Base-by-base conservation (phyloP, 2,113 vertebrate species). In the Chaetops frenatus region DNA sequence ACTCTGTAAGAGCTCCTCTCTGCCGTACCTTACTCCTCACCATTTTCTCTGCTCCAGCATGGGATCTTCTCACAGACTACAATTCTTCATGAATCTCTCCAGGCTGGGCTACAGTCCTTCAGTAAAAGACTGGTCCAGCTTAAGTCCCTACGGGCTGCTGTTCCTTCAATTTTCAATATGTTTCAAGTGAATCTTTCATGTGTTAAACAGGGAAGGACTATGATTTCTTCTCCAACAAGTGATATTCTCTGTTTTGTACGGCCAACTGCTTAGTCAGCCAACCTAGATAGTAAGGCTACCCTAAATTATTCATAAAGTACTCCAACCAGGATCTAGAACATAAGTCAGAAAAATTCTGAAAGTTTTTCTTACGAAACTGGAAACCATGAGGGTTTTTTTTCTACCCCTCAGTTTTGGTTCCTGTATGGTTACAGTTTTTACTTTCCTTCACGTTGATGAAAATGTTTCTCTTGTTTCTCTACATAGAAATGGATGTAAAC, bases 111-210 rank as follows among this genome's bases (percentile, higher is more conserved):
- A 11, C 2, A 9, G 36, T 19, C 3, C 8, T 57, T 57, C 11
- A 44, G 38, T 12, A 60, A 50, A 77, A 64, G 6, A 20, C 3
- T 27, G 16, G 12, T 53, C 7, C 48, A 48, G 15, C 18, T 27
- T 40, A 7, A 17, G 2, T 50, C 8, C 7, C 16, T 10, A 15
- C 1, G 0, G 7, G 8, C 29, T 4, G 3, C 11, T n/a, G 29
- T 51, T 86, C 29, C 23, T 70, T 38, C 9, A 70, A 60, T 17
- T 6, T 73, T 72, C 53, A 31, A 81, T 60, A 36, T 8, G 4
- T 53, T 84, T 57, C 23, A 47, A 44, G 28, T 13, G 2, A 31
- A 27, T 62, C 16, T 79, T 91, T 65, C 38, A 80, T 67, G 12
- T 6, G 1, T 15, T 72, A 31, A 77, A 35, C 28, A 67, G 11